Percentiles rank a stretch among this genome's conserved stretches.
Conservation (phyloP, 2,888 invertebrate species). For the Patella caerulea region DNA sequence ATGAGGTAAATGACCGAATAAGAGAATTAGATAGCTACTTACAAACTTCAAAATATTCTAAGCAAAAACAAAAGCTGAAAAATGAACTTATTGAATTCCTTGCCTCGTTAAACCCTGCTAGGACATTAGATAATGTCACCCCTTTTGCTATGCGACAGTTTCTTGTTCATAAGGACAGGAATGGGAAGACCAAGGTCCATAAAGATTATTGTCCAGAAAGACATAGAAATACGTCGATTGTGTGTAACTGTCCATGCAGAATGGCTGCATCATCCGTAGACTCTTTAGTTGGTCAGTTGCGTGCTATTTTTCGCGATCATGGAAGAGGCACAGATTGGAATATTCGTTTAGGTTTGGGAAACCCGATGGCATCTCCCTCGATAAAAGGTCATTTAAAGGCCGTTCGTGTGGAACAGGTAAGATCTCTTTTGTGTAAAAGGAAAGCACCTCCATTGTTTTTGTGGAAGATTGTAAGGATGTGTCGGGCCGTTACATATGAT, state of each 20-base stretch:
- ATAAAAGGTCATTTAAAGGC: not conserved
- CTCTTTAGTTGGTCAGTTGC: too few species aligned
- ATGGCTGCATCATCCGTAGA: too few species aligned
- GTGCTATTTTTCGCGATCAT: not conserved
- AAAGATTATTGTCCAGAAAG: not conserved
- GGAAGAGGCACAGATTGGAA: slow-evolving; percentile 3
- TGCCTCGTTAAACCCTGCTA: too few species aligned
- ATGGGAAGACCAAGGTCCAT: not conserved
- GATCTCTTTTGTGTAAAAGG: not conserved
- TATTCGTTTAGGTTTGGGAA: not conserved
- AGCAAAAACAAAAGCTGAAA: too few species aligned
- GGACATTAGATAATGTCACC: not conserved
- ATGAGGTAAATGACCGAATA: too few species aligned
- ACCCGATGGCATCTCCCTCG: not conserved
- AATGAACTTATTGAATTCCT: too few species aligned
- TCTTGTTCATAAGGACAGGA: not conserved
- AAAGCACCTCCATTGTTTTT: not conserved
- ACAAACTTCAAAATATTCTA: too few species aligned
- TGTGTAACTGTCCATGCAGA: not conserved
- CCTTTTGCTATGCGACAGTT: not conserved
- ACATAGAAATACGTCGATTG: not conserved
- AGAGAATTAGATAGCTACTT: too few species aligned
- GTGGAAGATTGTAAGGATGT: not conserved
- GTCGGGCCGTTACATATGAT: not conserved
- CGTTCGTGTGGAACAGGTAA: not conserved